Percentiles rank a stretch among this genome's conserved stretches.
Conservation (phyloP, 2,888 invertebrate genomes). For the Drosophila koepferae region DNA sequence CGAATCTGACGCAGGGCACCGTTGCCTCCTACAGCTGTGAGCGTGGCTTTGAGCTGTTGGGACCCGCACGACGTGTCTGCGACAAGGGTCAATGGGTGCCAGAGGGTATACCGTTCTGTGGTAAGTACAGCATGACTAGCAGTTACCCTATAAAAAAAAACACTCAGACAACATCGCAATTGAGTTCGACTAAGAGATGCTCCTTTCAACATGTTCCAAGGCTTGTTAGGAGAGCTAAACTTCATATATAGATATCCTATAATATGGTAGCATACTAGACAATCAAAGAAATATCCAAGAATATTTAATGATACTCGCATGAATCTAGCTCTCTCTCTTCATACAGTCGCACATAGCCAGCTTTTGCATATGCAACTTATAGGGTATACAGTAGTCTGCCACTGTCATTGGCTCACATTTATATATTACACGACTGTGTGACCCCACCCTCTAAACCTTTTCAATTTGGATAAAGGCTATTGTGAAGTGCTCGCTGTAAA, state of each 20-base stretch:
- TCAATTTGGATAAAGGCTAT: slow-evolving; percentile 8
- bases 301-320: neutral
- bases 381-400: neutral
- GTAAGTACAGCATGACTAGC: slow-evolving; percentile 87
- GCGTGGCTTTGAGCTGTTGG: slow-evolving; percentile 95
- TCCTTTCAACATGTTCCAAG: neutral
- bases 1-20: slow-evolving; percentile 86
- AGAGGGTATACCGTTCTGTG: slow-evolving; percentile 97
- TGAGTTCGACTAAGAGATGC: neutral
- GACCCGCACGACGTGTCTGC: slow-evolving; percentile 92
- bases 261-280: neutral
- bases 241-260: neutral
- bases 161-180: neutral
- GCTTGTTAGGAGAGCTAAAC: neutral
- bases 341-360: neutral
- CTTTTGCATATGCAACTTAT: neutral
- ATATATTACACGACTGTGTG: neutral
- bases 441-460: neutral
- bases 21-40: slow-evolving; percentile 95
- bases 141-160: neutral
- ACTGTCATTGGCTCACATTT: neutral
- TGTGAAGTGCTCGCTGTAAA: slow-evolving; percentile 17
- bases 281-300: neutral
- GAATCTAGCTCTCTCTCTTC: neutral
- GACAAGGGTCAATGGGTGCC: slow-evolving; percentile 93